These are phyloP conservation scores for Otus sunia DNA, from an alignment of 2,113 vertebrate genomes.

Conservation along the genomic window DNA sequence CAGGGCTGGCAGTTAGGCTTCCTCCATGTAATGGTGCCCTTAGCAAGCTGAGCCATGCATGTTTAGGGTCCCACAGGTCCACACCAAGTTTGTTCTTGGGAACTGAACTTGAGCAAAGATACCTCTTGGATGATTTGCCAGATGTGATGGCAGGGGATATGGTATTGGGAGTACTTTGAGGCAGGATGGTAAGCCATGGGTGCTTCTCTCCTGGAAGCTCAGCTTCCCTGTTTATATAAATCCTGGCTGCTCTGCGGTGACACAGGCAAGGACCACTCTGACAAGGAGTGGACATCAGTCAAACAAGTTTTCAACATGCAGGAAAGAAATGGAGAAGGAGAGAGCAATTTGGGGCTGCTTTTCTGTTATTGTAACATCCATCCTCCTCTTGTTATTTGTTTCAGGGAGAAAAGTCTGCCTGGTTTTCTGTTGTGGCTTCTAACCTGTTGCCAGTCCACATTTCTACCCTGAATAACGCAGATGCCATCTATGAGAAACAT, in stretches of 20 bases:
- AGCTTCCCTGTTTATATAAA: background rate
- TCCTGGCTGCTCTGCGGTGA: background rate
- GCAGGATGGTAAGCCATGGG: background rate
- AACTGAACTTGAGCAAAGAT: background rate
- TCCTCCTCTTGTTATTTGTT: background rate
- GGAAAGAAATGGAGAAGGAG: background rate
- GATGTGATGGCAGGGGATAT: background rate
- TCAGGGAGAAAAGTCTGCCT: slow-evolving; percentile 84
- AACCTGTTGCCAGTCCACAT: slow-evolving; percentile 80
- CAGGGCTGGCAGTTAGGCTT: background rate
- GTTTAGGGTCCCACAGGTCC: background rate
- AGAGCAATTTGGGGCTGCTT: background rate
- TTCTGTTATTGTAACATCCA: background rate
- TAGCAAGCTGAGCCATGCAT: background rate
- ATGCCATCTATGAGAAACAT: slow-evolving; percentile 81
- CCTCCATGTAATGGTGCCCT: background rate
- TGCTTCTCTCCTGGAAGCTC: background rate
- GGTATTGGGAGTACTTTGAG: background rate
- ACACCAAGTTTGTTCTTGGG: background rate
- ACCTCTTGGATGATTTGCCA: background rate
- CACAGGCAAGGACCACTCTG: background rate
- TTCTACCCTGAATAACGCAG: slow-evolving; percentile 79
- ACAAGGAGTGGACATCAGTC: background rate
- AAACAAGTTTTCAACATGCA: background rate
- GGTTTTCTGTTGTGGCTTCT: slow-evolving; percentile 90